Base-by-base conservation (phyloP, 2,797 vertebrate genomes). In the Vultur gryphus region DNA sequence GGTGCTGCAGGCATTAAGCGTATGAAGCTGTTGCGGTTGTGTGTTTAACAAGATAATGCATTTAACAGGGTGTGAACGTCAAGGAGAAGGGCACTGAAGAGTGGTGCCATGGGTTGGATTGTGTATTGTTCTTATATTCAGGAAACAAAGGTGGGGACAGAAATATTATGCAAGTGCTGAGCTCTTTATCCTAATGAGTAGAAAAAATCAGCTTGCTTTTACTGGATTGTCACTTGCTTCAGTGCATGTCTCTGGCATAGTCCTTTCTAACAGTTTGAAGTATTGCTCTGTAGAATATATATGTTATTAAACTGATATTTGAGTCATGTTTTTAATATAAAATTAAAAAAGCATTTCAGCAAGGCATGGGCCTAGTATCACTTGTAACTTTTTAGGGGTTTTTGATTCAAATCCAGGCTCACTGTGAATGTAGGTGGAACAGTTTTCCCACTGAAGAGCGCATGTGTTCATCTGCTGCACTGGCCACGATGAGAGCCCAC, bases 401-500 rank as follows among this genome's bases (percentile, higher is more conserved):
- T 86, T 54, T 28, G 3, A 21, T 89, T 82, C 48, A 67, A 75
- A 77, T 31, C 43, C 41, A 77, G 44, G 13, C 62, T 89, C 49
- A n/a, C 24, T 25, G 11, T 49, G 44, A 66, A 3, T 23, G 10
- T 49, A 39, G 26, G 18, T 58, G 26, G 33, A 70, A 44, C 19
- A 55, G 54, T 71, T 55, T 86, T 33, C 41, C 19, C 13, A 35
- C 23, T n/a, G 41, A 71, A 54, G 51, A 57, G 21, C 2, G 0
- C 48, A 10, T 29, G 17, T 31, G 24, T 41, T 82, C 59, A 12
- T 52, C 31, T 66, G 31, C 52, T 84, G 31, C 21, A 2, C 5
- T 55, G 37, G 51, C 20, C 3, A 1, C 2, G 3, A 18, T 16
- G 21, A 52, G 61, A 71, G 35, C 25, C 33, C 0, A 0, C 69